phyloP scores from a whole-genome alignment of 2,888 invertebrate genomes.

The Podabrus alpinus region DNA sequence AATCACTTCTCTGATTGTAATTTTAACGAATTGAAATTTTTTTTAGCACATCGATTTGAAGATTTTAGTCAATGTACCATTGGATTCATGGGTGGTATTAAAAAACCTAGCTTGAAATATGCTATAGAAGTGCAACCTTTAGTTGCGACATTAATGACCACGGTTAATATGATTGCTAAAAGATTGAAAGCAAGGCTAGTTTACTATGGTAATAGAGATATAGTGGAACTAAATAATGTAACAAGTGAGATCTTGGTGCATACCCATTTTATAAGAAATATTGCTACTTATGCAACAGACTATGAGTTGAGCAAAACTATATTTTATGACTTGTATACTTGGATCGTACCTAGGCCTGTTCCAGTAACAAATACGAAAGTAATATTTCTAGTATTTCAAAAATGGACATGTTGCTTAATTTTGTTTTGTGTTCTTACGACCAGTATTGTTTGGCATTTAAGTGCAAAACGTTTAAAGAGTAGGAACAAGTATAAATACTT shows the following conservation, averaged over 20 bases:
- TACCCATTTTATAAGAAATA: neutral
- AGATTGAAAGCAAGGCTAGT: neutral
- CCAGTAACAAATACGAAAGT: neutral
- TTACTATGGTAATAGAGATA: neutral
- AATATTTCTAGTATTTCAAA: neutral
- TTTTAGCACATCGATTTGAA: neutral
- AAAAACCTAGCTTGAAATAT: neutral
- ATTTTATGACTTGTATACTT: neutral
- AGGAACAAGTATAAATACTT: neutral
- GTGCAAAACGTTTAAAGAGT: neutral
- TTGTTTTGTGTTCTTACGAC: neutral
- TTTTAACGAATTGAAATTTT: accelerated
- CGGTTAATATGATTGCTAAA: neutral
- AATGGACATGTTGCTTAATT: neutral
- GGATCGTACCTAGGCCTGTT: neutral
- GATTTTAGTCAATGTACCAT: neutral
- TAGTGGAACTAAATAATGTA: neutral
- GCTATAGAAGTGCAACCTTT: neutral
- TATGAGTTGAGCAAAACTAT: neutral
- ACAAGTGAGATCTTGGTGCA: neutral
- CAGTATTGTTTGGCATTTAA: neutral
- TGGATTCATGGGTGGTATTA: neutral
- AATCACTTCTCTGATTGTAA: neutral
- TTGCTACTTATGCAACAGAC: neutral
- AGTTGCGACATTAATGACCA: neutral